A percentile compares a stretch with the other conserved stretches of the same genome.
These are phyloP conservation scores for Gavialis gangeticus DNA, from an alignment of 2,113 vertebrate species.

Conservation along the genomic window DNA sequence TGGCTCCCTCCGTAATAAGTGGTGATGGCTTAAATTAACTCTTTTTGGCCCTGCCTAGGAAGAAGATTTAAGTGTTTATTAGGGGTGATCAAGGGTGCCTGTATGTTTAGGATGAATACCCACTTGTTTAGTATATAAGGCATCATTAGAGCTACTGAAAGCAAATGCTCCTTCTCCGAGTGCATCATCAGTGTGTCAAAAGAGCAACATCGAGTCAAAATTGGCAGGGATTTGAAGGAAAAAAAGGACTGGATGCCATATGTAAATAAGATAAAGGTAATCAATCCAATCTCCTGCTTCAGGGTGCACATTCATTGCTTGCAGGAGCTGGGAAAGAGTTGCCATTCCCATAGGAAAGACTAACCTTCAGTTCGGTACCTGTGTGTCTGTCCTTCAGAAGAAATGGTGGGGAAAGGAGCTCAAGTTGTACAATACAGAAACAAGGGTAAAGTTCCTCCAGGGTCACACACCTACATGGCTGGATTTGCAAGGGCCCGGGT, in stretches of 20 bases:
- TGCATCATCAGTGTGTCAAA: conserved; percentile 59
- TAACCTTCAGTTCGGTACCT: conserved; percentile 74
- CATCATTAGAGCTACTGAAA: conserved; percentile 42
- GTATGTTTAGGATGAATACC: conserved; percentile 8
- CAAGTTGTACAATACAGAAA: conserved; percentile 73
- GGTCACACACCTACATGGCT: conserved; percentile 65
- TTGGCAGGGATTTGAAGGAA: background rate
- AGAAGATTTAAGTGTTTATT: conserved; percentile 43
- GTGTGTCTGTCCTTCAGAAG: conserved; percentile 73
- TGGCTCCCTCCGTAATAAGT: background rate
- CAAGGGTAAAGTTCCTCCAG: conserved; percentile 71
- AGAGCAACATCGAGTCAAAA: background rate
- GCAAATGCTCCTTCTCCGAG: conserved; percentile 35
- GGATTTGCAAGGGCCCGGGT: conserved; percentile 69
- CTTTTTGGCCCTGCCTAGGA: background rate
- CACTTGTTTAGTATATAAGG: conserved; percentile 3
- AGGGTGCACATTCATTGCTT: conserved; percentile 72
- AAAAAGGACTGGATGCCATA: conserved; percentile 59
- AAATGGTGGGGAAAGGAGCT: conserved; percentile 70
- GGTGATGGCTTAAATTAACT: conserved; percentile 27
- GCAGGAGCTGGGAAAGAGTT: conserved; percentile 73
- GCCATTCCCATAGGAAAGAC: conserved; percentile 74
- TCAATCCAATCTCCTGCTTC: conserved; percentile 72
- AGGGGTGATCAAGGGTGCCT: conserved; percentile 14
- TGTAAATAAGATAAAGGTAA: conserved; percentile 71